Conservation (phyloP, 2,113 vertebrate species). For the Phocoena phocoena region DNA sequence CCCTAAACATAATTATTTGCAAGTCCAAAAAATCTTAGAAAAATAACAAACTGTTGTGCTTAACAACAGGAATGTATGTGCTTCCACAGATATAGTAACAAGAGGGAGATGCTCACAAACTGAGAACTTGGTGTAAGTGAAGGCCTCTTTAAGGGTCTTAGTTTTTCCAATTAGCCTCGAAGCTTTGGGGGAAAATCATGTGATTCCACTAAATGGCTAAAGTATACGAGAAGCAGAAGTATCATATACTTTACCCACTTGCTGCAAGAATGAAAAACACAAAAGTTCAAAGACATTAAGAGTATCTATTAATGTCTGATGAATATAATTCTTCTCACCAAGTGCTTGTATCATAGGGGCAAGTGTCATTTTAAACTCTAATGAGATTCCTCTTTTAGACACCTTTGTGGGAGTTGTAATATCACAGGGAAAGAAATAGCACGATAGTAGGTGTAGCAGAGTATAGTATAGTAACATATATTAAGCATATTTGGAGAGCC, state of each 20-base stretch:
- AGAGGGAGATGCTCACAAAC: neutral
- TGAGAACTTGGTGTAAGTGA: neutral
- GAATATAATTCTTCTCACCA: neutral
- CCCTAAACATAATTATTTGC: neutral
- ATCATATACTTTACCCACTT: neutral
- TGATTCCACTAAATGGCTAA: neutral
- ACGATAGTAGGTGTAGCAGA: neutral
- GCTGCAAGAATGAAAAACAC: neutral
- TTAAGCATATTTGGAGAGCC: neutral
- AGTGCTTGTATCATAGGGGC: neutral
- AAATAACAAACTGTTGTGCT: neutral
- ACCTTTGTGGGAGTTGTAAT: neutral
- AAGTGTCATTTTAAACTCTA: neutral
- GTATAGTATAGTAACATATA: neutral
- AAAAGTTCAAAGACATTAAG: neutral
- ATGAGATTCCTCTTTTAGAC: neutral
- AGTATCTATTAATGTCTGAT: neutral
- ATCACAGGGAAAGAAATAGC: neutral
- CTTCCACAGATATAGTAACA: neutral
- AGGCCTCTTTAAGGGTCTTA: conserved; percentile 8
- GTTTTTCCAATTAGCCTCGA: conserved; percentile 22
- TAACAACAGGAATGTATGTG: neutral
- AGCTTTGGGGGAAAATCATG: neutral
- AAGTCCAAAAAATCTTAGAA: conserved; percentile 33
- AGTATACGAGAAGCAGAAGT: neutral